Base-by-base conservation (phyloP, 2,888 invertebrate genomes). In the Mimumesa dahlbomi region DNA sequence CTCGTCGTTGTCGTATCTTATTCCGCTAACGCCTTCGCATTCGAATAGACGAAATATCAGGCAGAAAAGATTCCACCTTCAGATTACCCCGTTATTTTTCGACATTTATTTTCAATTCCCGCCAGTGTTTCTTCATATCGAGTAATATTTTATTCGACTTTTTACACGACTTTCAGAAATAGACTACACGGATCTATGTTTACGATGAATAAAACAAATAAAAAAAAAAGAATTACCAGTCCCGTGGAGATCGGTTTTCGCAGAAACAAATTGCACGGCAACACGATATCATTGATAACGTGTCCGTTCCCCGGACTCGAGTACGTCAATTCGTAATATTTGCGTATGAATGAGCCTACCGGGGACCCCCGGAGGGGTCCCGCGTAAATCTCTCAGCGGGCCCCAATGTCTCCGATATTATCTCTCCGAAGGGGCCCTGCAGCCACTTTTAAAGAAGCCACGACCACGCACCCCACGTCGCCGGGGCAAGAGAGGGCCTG, bases 321-420 rank as follows among this genome's bases (percentile, higher is more conserved):
- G 72, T 68, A 67, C 75, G 75, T 76, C 79, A 75, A 78, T 79
- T 82, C 79, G 80, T 81, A 82, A 85, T 86, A 85, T 85, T 85
- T 85, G 84, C 83, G 86, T 85, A 85, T 85, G 85, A 85, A 86
- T 86, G 84, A 82, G 73, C 57, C 29, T 62, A 54, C 70, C 64
- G 65, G 62, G 57, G 76, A 71, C 79, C 83, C 74, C 81, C 73
- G 64, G 67, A 79, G 77, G 77, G 79, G 67, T 76, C 72, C 70
- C 62, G 77, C 84, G 84, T 86, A 85, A 85, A 85, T 85, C 85
- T 85, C 86, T 64, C 85, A 85, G 85, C 86, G 77, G 86, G 86
- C 67, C 79, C 75, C 77, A 62, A 75, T 81, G 84, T 85, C 78
- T 78, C 80, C 81, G 85, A 84, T 84, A 81, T 85, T 77, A 84